Conservation (phyloP, 2,797 vertebrate genomes). For the Cottoperca gobio region DNA sequence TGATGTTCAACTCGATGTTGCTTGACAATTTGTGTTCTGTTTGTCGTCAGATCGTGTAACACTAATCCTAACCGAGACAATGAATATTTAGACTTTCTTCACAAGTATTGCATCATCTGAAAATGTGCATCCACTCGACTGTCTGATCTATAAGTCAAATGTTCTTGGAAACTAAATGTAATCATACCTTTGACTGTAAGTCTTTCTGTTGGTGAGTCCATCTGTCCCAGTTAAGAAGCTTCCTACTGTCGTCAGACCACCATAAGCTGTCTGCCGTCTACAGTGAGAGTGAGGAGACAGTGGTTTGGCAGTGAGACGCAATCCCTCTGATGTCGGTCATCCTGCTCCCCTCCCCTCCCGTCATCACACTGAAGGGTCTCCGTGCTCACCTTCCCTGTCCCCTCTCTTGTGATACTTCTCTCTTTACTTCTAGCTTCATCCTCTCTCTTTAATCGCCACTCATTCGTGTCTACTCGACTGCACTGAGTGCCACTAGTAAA, state of each 20-base stretch:
- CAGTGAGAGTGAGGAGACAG: slow-evolving; percentile 58
- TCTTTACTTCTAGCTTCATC: slow-evolving; percentile 18
- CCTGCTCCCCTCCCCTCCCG: slow-evolving; percentile 41
- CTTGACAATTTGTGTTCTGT: not conserved
- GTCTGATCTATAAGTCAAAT: not conserved
- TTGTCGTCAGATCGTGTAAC: not conserved
- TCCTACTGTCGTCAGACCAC: slow-evolving; percentile 31
- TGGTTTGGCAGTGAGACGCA: slow-evolving; percentile 64
- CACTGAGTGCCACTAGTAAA: not conserved
- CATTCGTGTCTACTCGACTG: slow-evolving; percentile 27
- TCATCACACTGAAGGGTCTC: slow-evolving; percentile 41
- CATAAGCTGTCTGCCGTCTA: slow-evolving; percentile 49
- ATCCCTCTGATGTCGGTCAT: slow-evolving; percentile 47
- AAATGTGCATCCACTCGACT: not conserved
- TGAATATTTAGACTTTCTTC: slow-evolving; percentile 13
- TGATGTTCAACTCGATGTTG: not conserved
- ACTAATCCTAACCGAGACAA: not conserved
- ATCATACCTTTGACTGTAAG: not conserved
- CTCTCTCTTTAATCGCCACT: slow-evolving; percentile 21
- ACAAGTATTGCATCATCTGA: not conserved
- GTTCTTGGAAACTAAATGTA: not conserved
- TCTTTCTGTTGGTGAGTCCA: not conserved
- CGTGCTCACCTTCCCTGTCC: slow-evolving; percentile 13
- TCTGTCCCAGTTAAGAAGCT: slow-evolving; percentile 16
- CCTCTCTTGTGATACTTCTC: slow-evolving; percentile 1